Conservation (phyloP, 1,140 invertebrate genomes). For the Stegodyphus mimosarum region DNA sequence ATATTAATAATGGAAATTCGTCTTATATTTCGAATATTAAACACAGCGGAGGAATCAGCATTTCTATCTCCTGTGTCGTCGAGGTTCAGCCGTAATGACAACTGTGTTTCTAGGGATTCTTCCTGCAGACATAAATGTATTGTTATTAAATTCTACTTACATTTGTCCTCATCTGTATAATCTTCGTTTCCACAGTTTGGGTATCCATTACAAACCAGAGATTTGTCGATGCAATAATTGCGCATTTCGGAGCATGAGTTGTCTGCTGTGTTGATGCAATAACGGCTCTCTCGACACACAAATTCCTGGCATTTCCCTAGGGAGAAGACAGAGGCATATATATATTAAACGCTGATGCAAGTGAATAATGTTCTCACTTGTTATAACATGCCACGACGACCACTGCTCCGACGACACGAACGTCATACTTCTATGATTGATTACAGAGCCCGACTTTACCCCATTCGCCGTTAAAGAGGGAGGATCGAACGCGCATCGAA, state of each 20-base stretch:
- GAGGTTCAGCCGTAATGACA: too few relatives aligned
- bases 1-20: too few relatives aligned
- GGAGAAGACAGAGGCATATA: neutral
- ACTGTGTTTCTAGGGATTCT: neutral
- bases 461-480: too few relatives aligned
- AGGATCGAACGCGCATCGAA: too few relatives aligned
- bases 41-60: too few relatives aligned
- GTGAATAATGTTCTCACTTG: too few relatives aligned
- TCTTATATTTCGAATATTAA: too few relatives aligned
- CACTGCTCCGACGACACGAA: too few relatives aligned
- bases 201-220: slow-evolving; percentile 67
- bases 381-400: neutral
- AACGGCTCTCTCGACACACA: slow-evolving; percentile 64
- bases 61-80: too few relatives aligned
- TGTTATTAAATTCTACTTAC: slow-evolving; percentile 61
- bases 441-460: too few relatives aligned
- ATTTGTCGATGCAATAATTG: slow-evolving; percentile 67
- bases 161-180: slow-evolving; percentile 67
- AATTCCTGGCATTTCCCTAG: slow-evolving; percentile 64
- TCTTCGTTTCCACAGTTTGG: slow-evolving; percentile 67
- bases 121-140: neutral
- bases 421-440: too few relatives aligned
- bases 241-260: slow-evolving; percentile 64
- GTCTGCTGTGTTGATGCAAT: slow-evolving; percentile 64
- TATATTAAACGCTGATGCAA: too few relatives aligned